Base-by-base conservation (phyloP, 2,888 invertebrate species). In the Eupsilia transversa region DNA sequence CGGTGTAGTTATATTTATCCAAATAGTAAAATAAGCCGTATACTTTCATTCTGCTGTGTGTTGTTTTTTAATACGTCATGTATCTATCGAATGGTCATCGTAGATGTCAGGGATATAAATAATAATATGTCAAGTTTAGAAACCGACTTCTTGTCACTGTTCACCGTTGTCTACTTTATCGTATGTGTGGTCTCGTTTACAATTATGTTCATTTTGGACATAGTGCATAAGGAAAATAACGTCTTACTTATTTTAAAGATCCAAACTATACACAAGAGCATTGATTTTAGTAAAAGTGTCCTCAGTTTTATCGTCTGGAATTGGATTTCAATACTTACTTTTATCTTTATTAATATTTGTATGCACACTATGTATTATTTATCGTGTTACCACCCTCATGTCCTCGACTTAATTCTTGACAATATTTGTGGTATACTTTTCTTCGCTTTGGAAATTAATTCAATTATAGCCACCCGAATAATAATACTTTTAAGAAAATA, bases 221-320 rank as follows among this genome's bases (percentile, higher is more conserved):
- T 75, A 10, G 3, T 63, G 12, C 66, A 81, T 46, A 75, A 57
- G 1, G 23, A 66, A 0, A 54, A 75, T 10, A 66, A 67, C 33
- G 52, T 75, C 1, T n/a, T 64, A 20, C 54, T 80, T 27, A 67
- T 81, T 54, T 30, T 80, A 7, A 75, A 30, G 2, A 70, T 80
- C n/a, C 81, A 80, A 49, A 27, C 9, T 3, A 64, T 71, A 33
- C 49, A 71, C 9, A 54, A 23, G 3, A 59, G 30, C 10, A 43
- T 71, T 3, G 33, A 71, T 20, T 46, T 81, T 5, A 56, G 59
- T 60, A 41, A 65, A 20, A 52, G 20, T 54, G 27, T 35, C 23
- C 35, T 0, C 0, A 59, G n/a, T 57, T 33, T 67, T 33, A 30
- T 61, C 14, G 1, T 59, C 12, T 75, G 67, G 79, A 81, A 81